phyloP scores from a whole-genome alignment of 2,113 vertebrate genomes.

The Grus americana region DNA sequence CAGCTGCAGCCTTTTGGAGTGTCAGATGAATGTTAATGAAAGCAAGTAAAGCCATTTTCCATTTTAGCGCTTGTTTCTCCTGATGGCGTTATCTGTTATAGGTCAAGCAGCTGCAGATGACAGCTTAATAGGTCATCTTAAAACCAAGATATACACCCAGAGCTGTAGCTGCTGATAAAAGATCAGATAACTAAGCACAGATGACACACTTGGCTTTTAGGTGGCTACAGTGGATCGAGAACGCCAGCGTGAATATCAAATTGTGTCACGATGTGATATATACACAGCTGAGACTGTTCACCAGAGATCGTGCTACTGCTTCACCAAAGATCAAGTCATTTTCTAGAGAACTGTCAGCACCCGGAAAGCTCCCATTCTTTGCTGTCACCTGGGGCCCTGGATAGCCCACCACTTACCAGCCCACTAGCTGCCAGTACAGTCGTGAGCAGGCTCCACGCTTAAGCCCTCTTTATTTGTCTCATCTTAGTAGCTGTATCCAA shows the following conservation, averaged over 20 bases:
- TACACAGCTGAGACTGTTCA: not conserved
- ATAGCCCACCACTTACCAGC: not conserved
- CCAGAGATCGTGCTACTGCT: accelerated
- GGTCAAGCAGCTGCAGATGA: slow-evolving; percentile 38
- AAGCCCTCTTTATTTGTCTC: not conserved
- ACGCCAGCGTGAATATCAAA: not conserved
- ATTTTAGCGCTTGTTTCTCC: not conserved
- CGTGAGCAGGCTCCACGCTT: not conserved
- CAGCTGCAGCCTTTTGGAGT: not conserved
- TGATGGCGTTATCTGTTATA: not conserved
- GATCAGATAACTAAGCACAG: not conserved
- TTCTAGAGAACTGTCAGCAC: not conserved
- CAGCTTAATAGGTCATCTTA: slow-evolving; percentile 22
- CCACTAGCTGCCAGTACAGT: not conserved
- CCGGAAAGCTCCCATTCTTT: not conserved
- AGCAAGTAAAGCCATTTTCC: not conserved
- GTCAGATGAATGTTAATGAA: not conserved
- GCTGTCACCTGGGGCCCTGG: not conserved
- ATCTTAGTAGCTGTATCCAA: not conserved
- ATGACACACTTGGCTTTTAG: not conserved
- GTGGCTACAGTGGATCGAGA: not conserved
- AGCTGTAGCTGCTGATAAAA: not conserved
- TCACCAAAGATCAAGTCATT: not conserved
- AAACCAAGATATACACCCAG: not conserved
- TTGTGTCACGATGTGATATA: not conserved